A percentile compares a stretch with the other conserved stretches of the same genome.
Evolutionary conservation across 2,888 invertebrate genomes (phyloP).

Genomic region (Nephrotoma appendiculata): DNA sequence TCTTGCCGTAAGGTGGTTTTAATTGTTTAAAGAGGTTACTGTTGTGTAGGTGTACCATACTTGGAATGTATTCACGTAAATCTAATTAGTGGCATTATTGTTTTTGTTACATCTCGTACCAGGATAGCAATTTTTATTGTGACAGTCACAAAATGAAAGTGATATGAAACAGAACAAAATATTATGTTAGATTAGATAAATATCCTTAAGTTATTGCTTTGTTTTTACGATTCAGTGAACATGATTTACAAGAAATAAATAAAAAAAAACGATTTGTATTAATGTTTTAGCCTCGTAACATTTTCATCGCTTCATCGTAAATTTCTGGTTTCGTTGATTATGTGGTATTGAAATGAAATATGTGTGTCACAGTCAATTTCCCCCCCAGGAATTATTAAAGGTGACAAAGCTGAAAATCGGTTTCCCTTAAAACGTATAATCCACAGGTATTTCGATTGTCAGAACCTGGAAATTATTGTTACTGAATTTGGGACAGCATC

Average conservation of each 20-base stretch:
- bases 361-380: too few relatives aligned
- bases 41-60: neutral
- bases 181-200: neutral
- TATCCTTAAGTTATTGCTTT: neutral
- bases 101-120: neutral
- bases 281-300: neutral
- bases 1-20: neutral
- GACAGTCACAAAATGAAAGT: neutral
- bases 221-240: neutral
- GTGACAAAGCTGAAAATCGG: too few relatives aligned
- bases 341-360: too few relatives aligned
- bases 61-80: neutral
- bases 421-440: too few relatives aligned
- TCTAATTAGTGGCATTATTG: neutral
- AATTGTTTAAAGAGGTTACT: neutral
- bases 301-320: neutral
- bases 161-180: neutral
- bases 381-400: too few relatives aligned
- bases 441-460: too few relatives aligned
- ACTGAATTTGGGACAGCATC: too few relatives aligned
- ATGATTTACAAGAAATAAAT: neutral
- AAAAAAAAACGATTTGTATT: neutral
- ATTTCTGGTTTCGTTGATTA: too few relatives aligned
- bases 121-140: neutral
- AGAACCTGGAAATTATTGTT: too few relatives aligned